Base-by-base conservation (phyloP, 2,797 vertebrate genomes). In the Ficedula albicollis region DNA sequence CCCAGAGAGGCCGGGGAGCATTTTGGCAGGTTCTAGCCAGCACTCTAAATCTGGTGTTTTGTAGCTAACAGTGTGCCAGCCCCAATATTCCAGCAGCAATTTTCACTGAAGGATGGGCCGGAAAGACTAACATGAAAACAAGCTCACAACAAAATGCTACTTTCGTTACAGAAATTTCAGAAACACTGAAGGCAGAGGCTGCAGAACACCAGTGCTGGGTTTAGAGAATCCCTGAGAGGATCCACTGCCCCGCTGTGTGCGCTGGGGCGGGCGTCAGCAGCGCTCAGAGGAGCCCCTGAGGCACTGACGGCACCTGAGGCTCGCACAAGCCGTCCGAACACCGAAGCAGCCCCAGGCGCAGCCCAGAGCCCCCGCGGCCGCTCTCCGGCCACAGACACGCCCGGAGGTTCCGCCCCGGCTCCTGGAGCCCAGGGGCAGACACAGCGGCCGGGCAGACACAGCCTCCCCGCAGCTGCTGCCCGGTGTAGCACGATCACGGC, bases 241-340 rank as follows among this genome's bases (percentile, higher is more conserved):
- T 2, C 5, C 49, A 2, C 26, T 0, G 22, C 5, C 19, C 30
- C 20, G 23, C 6, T 2, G 32, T 3, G 10, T 9, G n/a, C 0
- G 10, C 1, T 1, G 0, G 56, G 41, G 38, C 6, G n/a, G 32
- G 59, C 15, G 1, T 4, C 13, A 20, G 1, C 51, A 9, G 41
- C 3, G 2, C 4, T 0, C 51, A 10, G 51, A 11, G 20, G 43
- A 7, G 5, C 49, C 7, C 2, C 44, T 6, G 2, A 1, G 15
- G 29, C 41, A 17, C 18, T 10, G 27, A 43, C 23, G 2, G 43
- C 56, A 18, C 49, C 44, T 2, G 64, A n/a, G 51, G n/a, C 56
- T 39, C 12, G 21, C 72, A 46, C 38, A 27, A 19, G 20, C 21
- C 51, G 10, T 20, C 11, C 2, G 5, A 77, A 15, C 25, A n/a